Evolutionary conservation across 2,797 vertebrate genomes (phyloP).

Genomic region (Glyptemys insculpta): DNA sequence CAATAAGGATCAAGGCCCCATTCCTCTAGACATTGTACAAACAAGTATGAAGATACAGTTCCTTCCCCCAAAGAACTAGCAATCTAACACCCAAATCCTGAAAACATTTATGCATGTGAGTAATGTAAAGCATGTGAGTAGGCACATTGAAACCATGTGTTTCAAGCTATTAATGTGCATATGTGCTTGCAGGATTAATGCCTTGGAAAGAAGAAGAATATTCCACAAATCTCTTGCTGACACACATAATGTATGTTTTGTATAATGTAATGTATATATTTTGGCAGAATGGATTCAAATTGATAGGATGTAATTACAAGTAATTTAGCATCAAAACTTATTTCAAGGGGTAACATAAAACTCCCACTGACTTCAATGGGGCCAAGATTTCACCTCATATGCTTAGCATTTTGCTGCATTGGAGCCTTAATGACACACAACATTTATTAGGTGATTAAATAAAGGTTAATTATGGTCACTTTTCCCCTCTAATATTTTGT

Average conservation of each 20-base stretch:
- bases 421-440: not conserved
- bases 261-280: not conserved
- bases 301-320: conserved; percentile 13
- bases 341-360: conserved; percentile 14
- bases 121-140: not conserved
- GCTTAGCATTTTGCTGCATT: not conserved
- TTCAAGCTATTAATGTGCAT: rapidly evolving
- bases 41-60: not conserved
- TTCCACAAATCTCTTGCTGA: not conserved
- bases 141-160: not conserved
- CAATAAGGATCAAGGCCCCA: not conserved
- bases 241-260: not conserved
- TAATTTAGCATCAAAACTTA: conserved; percentile 25
- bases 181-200: conserved; percentile 7
- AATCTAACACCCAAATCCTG: not conserved
- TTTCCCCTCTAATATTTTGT: not conserved
- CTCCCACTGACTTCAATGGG: not conserved
- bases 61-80: not conserved
- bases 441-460: not conserved
- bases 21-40: not conserved
- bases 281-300: conserved; percentile 16
- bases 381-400: conserved; percentile 1
- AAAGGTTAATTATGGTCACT: not conserved
- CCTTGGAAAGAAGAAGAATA: conserved; percentile 7
- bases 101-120: rapidly evolving